Base-by-base conservation (phyloP, 92 coral and sea anemone species). In the Epizoanthus scotinus region DNA sequence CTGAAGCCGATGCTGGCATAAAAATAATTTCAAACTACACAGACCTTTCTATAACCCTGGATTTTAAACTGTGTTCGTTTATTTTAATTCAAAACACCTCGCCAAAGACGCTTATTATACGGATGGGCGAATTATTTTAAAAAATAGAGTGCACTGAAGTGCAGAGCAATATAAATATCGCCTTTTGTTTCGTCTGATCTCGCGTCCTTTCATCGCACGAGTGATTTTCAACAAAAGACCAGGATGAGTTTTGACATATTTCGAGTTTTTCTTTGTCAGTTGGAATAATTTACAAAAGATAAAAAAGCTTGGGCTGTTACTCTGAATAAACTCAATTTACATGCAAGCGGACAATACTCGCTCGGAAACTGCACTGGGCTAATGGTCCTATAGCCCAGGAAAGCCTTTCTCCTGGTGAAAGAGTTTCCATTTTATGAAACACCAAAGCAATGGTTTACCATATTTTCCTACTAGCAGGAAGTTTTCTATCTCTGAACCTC, bases 221-320 rank as follows among this genome's bases (percentile, higher is more conserved):
- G 26, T 75, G 53, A 17, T 63, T 34, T 21, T 26, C 15, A 22
- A 75, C 81, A 75, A 75, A 75, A 38, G 81, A 18, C 26, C 19
- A n/a, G 59, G 81, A 75, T 57, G 36, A 36, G 81, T 24, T 59
- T 75, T 75, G 81, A 58, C 81, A 75, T 75, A 75, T 38, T 75
- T 75, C 55, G 40, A 59, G 81, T 75, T 75, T 75, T 75, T 75
- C 81, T 75, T 47, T 47, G 20, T 28, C 24, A 54, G 68, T n/a
- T 22, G 65, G 79, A 73, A 73, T 73, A 73, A 56, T 54, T 75
- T 24, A 59, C 57, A 75, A 75, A 75, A 58, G 81, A 5, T 75
- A 9, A 75, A 75, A 59, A 75, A 73, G 79, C 79, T 59, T 60
- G 10, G 81, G 53, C 69, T 75, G 81, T 75, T 75, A 59, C 59